Evolutionary conservation across 2,797 vertebrate species (phyloP).

Genomic region (Megaceryle alcyon): DNA sequence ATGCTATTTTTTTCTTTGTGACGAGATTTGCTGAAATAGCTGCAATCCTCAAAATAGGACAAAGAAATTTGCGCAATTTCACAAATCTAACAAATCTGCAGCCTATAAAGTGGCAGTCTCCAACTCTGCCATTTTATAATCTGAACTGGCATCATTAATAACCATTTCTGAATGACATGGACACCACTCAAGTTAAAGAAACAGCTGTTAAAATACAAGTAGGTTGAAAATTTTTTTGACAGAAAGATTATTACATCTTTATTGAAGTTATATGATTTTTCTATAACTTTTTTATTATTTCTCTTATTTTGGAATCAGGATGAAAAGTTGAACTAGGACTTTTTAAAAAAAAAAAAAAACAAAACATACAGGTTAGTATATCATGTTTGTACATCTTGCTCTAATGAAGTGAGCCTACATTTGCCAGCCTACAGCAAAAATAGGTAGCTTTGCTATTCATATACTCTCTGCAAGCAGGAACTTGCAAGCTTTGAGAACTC

Average conservation of each 20-base stretch:
- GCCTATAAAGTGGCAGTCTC: constrained; percentile 29
- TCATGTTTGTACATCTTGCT: neutral
- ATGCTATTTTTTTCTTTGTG: neutral
- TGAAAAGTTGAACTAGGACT: neutral
- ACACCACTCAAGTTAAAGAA: neutral
- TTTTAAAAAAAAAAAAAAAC: too few species aligned
- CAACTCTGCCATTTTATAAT: constrained; percentile 30
- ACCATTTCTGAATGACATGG: neutral
- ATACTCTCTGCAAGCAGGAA: neutral
- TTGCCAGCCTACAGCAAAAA: neutral
- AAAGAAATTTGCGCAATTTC: constrained; percentile 16
- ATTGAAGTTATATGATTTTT: neutral
- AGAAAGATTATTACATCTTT: neutral
- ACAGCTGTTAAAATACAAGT: constrained; percentile 26
- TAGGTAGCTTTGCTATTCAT: neutral
- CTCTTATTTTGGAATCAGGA: neutral
- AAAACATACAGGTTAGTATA: neutral
- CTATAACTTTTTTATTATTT: constrained; percentile 10
- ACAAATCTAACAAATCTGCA: constrained; percentile 43
- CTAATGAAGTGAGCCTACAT: neutral
- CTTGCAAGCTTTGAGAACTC: neutral
- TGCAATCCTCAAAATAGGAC: constrained; percentile 2
- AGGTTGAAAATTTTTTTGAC: neutral
- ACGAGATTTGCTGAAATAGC: neutral
- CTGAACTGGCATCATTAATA: constrained; percentile 43